A percentile compares a stretch with the other conserved stretches of the same genome.
Evolutionary conservation across 2,113 vertebrate species (phyloP).

Genomic region (Genyomyrus donnyi): DNA sequence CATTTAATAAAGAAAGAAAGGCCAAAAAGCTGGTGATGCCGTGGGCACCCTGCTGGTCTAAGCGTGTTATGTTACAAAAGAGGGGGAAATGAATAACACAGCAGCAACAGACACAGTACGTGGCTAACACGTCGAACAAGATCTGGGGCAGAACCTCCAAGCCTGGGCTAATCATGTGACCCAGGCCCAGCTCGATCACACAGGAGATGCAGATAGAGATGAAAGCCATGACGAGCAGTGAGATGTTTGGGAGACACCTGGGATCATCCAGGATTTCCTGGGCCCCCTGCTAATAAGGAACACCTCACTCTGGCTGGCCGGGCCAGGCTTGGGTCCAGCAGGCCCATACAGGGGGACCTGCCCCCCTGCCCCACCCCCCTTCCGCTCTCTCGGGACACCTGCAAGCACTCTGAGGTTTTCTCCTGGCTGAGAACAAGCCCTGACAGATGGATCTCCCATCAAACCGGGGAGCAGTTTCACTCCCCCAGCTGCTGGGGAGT

Average conservation of each 20-base stretch:
- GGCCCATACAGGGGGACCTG: not conserved
- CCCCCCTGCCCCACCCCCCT: slow-evolving; percentile 5
- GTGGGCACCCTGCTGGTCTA: not conserved
- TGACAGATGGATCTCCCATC: slow-evolving; percentile 33
- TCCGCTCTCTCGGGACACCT: slow-evolving; percentile 38
- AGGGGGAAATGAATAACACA: not conserved
- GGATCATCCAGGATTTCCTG: not conserved
- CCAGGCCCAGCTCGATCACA: not conserved
- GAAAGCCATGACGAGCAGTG: not conserved
- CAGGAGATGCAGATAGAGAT: not conserved
- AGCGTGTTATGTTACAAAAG: not conserved
- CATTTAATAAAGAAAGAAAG: not conserved
- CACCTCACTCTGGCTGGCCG: not conserved
- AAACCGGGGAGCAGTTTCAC: slow-evolving; percentile 8
- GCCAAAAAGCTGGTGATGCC: not conserved
- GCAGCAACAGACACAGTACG: not conserved
- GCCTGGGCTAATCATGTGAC: not conserved
- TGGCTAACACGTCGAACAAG: not conserved
- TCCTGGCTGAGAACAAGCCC: slow-evolving; percentile 19
- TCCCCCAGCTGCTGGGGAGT: slow-evolving; percentile 17
- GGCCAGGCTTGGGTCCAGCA: not conserved
- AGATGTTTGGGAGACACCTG: not conserved
- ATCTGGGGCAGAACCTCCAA: not conserved
- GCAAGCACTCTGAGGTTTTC: slow-evolving; percentile 38
- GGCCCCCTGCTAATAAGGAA: not conserved